Conservation (phyloP, 2,113 vertebrate genomes). For the Lota lota region DNA sequence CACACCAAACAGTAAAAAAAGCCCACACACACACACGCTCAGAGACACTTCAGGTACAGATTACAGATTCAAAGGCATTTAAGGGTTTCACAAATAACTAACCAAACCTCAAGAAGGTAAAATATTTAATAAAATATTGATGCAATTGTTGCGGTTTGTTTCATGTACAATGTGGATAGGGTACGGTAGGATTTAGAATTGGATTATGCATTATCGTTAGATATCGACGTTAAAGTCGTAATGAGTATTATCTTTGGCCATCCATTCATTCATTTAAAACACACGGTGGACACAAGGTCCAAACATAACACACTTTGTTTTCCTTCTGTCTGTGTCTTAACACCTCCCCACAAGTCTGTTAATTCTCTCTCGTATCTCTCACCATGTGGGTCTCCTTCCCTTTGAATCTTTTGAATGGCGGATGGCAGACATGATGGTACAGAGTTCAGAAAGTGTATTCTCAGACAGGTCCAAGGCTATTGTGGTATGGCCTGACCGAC, state of each 20-base stretch:
- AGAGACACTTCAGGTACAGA: not conserved
- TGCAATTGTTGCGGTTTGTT: not conserved
- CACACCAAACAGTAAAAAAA: not conserved
- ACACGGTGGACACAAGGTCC: constrained; percentile 16
- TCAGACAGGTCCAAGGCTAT: constrained; percentile 10
- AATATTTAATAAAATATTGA: not conserved
- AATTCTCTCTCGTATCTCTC: constrained; percentile 9
- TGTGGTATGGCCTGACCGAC: constrained; percentile 12
- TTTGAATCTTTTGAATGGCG: constrained; percentile 8
- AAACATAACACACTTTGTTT: constrained; percentile 15
- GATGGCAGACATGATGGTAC: constrained; percentile 44
- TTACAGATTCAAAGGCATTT: not conserved
- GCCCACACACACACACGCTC: not conserved
- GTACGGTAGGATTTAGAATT: no score
- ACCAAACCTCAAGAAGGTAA: not conserved
- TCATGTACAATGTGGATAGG: no score
- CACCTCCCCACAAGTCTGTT: not conserved
- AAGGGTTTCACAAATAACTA: no score
- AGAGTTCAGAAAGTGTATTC: constrained; percentile 9
- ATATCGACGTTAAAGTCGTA: no score
- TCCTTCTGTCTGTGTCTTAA: not conserved
- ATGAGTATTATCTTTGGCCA: not conserved
- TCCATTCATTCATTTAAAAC: not conserved
- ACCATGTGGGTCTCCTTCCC: constrained; percentile 40
- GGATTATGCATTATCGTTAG: no score